Evolutionary conservation across 92 coral and sea anemone species (phyloP).

Genomic region (Phenganax stokvisi): DNA sequence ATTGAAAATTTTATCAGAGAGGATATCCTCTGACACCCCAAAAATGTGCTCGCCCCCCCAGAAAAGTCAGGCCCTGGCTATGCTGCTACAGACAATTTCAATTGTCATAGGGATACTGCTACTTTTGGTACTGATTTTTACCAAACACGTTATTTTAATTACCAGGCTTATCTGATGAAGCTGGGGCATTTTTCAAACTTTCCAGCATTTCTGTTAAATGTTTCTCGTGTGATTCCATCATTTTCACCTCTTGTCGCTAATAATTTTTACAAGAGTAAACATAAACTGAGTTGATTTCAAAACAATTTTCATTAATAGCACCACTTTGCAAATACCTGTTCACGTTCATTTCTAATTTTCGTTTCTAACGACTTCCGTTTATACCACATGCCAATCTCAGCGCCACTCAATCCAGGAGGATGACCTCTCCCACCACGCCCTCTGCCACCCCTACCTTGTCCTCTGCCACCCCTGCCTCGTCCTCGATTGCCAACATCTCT

Average conservation of each 20-base stretch:
- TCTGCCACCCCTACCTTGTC: constrained; percentile 1
- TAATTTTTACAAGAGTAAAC: not conserved
- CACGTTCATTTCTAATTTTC: constrained; percentile 15
- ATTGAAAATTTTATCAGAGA: too few species aligned
- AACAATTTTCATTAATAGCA: not conserved
- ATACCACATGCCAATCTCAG: constrained; percentile 32
- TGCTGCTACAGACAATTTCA: too few species aligned
- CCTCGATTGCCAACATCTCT: not conserved
- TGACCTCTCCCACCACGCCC: constrained; percentile 12
- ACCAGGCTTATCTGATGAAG: not conserved
- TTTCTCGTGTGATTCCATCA: constrained; percentile 18
- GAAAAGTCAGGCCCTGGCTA: too few species aligned
- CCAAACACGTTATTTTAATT: not conserved
- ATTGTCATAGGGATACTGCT: not conserved
- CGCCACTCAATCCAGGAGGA: constrained; percentile 34
- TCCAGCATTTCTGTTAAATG: constrained; percentile 7
- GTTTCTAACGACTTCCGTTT: not conserved
- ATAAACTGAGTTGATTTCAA: not conserved
- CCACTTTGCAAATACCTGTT: constrained; percentile 7
- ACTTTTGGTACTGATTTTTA: not conserved
- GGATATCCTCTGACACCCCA: too few species aligned
- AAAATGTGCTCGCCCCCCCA: too few species aligned
- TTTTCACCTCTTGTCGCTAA: not conserved
- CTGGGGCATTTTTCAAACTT: not conserved
- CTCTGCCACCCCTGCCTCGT: not conserved